Base-by-base conservation (phyloP, 2,113 vertebrate genomes). In the Columba janthina region DNA sequence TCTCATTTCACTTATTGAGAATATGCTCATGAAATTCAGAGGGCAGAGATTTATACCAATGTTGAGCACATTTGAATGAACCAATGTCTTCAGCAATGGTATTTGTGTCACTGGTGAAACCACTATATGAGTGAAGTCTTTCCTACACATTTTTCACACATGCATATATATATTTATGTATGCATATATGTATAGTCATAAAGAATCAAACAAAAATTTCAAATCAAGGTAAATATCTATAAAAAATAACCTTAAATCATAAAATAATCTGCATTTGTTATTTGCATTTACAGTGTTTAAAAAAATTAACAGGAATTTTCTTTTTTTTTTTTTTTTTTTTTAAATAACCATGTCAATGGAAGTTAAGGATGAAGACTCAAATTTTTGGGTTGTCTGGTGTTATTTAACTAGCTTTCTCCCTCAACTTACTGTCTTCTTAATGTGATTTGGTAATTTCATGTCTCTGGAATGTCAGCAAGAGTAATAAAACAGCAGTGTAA, bases 401-500 rank as follows among this genome's bases (percentile, higher is more conserved):
- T 96, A 91, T 96, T 97, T 97, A 97, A 97, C 75, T 56, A 82
- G 26, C 25, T 69, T 57, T 62, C 26, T 66, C 46, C 71, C 46
- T 72, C 84, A 66, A 67, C 69, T 72, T 95, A 81, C 69, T 20
- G n/a, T 77, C 69, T 95, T 92, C 94, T 91, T 96, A 97, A 97
- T 96, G 92, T 93, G 84, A 97, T 97, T 97, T 94, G 82, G 84
- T 98, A 98, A 98, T 98, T 97, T 98, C 92, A 88, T 97, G 91
- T 92, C 90, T 97, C 88, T 88, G 82, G 88, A 98, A 98, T 98
- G 96, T 97, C 97, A 98, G 94, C 94, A 97, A 94, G 90, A 81
- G 85, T 97, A 98, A 97, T 98, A 98, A 98, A 98, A 97, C 58
- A 97, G 84, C 95, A 97, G 97, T 98, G 98, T 97, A 98, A 97